phyloP scores from a whole-genome alignment of 2,888 invertebrate species.

The Caradrina clavipalpis region DNA sequence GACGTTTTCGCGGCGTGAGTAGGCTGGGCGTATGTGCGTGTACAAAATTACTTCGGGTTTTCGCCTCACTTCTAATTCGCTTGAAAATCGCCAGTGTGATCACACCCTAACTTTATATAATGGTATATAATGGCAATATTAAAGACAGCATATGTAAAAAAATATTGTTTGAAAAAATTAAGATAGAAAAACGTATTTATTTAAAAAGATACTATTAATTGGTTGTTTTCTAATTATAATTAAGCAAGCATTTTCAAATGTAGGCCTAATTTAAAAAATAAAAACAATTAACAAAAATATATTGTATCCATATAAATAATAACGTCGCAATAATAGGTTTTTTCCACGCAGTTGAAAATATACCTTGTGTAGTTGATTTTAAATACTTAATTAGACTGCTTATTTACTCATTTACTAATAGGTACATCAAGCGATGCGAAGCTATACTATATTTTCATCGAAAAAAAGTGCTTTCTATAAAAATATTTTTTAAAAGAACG shows the following conservation, averaged over 20 bases:
- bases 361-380: slow-evolving; percentile 11
- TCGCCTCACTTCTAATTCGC: too few relatives aligned
- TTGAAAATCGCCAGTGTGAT: too few relatives aligned
- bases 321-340: background rate
- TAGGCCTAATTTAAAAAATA: slow-evolving; percentile 30
- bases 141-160: slow-evolving; percentile 35
- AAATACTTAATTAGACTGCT: slow-evolving; percentile 8
- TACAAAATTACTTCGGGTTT: too few relatives aligned
- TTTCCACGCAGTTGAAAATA: slow-evolving; percentile 11
- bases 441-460: background rate
- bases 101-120: slow-evolving; percentile 1
- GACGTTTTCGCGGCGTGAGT: too few relatives aligned
- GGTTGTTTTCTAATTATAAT: background rate
- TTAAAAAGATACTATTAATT: slow-evolving; percentile 6
- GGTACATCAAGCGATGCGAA: slow-evolving; percentile 32
- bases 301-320: slow-evolving; percentile 9
- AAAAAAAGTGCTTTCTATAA: background rate
- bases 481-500: background rate
- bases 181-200: background rate
- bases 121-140: slow-evolving; percentile 39
- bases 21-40: too few relatives aligned
- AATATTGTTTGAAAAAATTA: slow-evolving; percentile 4
- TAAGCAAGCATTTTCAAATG: slow-evolving; percentile 13
- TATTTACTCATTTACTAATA: slow-evolving; percentile 42
- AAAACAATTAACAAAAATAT: too few relatives aligned